Base-by-base conservation (phyloP, 1,140 invertebrate genomes). In the Orchestia grillus region DNA sequence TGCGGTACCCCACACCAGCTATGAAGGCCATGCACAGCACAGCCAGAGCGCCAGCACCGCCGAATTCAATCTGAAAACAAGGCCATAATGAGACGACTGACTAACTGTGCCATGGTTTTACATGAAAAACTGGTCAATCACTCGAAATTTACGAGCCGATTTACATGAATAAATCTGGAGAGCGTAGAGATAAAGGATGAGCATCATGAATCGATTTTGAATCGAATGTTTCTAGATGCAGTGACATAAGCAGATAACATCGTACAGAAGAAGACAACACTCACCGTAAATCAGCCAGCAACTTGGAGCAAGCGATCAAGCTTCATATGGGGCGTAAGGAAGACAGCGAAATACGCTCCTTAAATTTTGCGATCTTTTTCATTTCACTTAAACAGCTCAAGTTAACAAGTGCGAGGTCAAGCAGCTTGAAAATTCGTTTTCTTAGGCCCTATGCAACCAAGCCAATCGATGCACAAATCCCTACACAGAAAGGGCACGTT, bases 1-100 rank as follows among this genome's bases (percentile, higher is more conserved):
- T 87, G 28, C 96, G 45, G 96, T 96, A 97, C 19, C 97, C 97
- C 88, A 96, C 94, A 11, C 96, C 96, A 53, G 97, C 96, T 36
- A 97, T 95, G 91, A 97, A 97, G 36, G 97, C 96, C 41, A 97
- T 90, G 44, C 95, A 95, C 36, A 97, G 87, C 36, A 96, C 96
- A 28, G 92, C 96, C 40, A 97, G 96, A 36, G 97, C 96, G 23
- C 97, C 97, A 88, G 97, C 96, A 44, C 97, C 96, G 44, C 96
- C 96, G 44, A 96, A 96, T 19, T 96, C 96, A 92, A 96, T 96
- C 97, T 97, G 95, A 53, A 96, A 77, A 19, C 47, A 77, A 44
- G 19, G 42, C 8, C 8, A 53, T 19, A 53, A 19, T 53, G 19
- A 53, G 47, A 6, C 47, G 19, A 19, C 47, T 53, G 47, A 96